Percentiles rank a stretch among this genome's conserved stretches.
phyloP scores from a whole-genome alignment of 2,113 vertebrate species.

The Pterocles burchelli region DNA sequence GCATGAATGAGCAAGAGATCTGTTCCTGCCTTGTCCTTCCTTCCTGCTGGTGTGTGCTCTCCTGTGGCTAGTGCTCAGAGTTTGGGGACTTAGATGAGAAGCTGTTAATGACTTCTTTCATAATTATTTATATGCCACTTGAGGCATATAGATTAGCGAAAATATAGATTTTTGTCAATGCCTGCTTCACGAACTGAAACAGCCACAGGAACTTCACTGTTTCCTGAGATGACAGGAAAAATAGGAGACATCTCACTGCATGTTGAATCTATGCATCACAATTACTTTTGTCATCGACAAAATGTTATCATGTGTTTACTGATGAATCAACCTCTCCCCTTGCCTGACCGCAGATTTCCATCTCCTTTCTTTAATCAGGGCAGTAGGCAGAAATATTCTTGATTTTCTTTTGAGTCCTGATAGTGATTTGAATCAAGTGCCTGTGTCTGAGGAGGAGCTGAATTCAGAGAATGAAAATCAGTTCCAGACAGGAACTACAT shows the following conservation, averaged over 20 bases:
- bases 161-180: neutral
- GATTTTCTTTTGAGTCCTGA: neutral
- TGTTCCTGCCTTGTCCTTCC: neutral
- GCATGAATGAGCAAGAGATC: neutral
- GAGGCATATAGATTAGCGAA: neutral
- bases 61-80: neutral
- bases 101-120: neutral
- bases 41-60: accelerated
- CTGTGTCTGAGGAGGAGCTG: neutral
- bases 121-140: neutral
- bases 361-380: neutral
- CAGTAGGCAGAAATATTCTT: neutral
- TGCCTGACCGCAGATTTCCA: neutral
- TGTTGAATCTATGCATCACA: neutral
- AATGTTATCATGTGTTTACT: neutral
- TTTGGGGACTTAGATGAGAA: neutral
- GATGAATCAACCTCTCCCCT: neutral
- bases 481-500: neutral
- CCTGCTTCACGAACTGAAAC: neutral
- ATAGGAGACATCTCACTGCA: neutral
- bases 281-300: neutral
- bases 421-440: neutral
- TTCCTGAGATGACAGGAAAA: neutral
- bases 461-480: neutral
- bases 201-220: neutral